Percentiles rank a stretch among this genome's conserved stretches.
phyloP scores from a whole-genome alignment of 2,888 invertebrate species.

The Tipula confusa region DNA sequence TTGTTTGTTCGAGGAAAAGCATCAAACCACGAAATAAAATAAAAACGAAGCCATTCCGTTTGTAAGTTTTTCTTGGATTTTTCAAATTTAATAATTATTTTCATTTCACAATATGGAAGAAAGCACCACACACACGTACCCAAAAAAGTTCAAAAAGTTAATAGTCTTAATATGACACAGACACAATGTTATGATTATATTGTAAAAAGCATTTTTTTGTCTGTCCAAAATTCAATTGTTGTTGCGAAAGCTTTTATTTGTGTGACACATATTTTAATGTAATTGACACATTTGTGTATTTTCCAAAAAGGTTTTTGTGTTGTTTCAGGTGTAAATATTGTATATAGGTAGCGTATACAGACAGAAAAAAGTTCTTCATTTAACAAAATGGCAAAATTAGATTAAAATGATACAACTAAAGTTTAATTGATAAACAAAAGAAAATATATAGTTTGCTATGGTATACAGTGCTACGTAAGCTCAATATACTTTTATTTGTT shows the following conservation, averaged over 20 bases:
- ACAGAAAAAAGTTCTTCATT: neutral
- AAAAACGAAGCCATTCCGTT: neutral
- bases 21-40: neutral
- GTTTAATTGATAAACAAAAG: neutral
- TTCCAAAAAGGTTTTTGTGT: neutral
- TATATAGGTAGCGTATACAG: neutral
- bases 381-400: neutral
- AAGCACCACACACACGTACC: neutral
- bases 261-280: neutral
- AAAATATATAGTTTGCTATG: neutral
- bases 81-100: neutral
- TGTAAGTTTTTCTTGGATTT: neutral
- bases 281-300: neutral
- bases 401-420: neutral
- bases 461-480: no score
- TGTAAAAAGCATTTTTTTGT: neutral
- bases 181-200: neutral
- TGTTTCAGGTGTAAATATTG: neutral
- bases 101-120: neutral
- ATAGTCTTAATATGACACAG: neutral
- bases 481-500: no score
- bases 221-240: neutral
- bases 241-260: neutral
- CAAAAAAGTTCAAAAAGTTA: neutral
- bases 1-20: neutral